Base-by-base conservation (phyloP, 2,113 vertebrate species). In the Nanorana parkeri region DNA sequence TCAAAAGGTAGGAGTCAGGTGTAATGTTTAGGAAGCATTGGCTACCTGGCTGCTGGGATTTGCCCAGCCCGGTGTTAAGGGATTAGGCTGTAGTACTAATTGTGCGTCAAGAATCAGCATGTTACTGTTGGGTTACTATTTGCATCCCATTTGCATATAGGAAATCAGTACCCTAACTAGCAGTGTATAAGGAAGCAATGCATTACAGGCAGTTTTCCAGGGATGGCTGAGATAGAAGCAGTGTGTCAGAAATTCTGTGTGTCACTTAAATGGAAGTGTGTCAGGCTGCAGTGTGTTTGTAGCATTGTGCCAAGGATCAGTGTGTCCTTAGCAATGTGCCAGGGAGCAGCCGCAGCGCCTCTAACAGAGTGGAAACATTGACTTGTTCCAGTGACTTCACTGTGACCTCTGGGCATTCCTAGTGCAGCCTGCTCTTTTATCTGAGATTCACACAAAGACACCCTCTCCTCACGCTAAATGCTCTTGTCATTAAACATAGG, bases 281-380 rank as follows among this genome's bases (percentile, higher is more conserved):
- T 60, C 55, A 58, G 72, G 23, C 28, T 47, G 58, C 41, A 66
- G 41, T 67, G 41, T 54, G 26, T 54, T 15, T 17, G 20, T 74
- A 28, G 71, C 28, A 78, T 41, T 32, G 47, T 23, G 10, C 28
- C 28, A 17, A 67, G 47, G 54, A 36, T 55, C 61, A 55, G 63
- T 74, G 71, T 74, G 71, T 56, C 21, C 29, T 54, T 26, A 52
- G 60, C 28, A 17, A 36, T 77, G 74, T 66, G 61, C 65, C 61
- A 52, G 60, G 60, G 61, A 65, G 75, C 61, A 52, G 75, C 52
- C 32, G 64, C 32, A 51, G 61, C 51, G 63, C 76, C 76, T 78
- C 64, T 78, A 78, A 52, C 64, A 78, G 64, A 78, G 77, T 78
- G 77, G 77, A 78, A 78, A 78, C 77, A 78, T 67, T 78, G 77